A percentile compares a stretch with the other conserved stretches of the same genome.
These are phyloP conservation scores for Cyanoderma ruficeps DNA, from an alignment of 2,113 vertebrate genomes.

Conservation along the genomic window DNA sequence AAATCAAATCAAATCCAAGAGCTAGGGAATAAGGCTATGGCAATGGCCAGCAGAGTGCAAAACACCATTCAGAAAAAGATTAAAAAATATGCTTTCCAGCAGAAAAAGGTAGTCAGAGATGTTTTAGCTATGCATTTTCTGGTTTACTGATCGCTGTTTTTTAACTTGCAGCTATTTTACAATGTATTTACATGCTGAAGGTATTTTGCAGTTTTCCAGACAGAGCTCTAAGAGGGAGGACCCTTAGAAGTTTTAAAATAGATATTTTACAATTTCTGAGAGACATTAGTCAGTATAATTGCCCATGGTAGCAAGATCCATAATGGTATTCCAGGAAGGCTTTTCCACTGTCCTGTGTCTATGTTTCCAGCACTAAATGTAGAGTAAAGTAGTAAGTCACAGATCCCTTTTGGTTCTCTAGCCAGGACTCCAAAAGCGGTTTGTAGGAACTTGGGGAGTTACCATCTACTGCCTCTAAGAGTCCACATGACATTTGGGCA, in stretches of 20 bases:
- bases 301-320: background rate
- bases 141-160: background rate
- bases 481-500: background rate
- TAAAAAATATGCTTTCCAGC: background rate
- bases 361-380: background rate
- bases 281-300: background rate
- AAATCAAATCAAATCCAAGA: background rate
- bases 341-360: background rate
- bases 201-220: background rate
- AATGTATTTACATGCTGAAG: background rate
- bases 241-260: background rate
- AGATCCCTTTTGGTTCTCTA: background rate
- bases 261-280: background rate
- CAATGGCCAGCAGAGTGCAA: background rate
- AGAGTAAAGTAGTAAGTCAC: background rate
- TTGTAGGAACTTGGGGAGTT: background rate
- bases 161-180: background rate
- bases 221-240: background rate
- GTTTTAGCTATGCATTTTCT: background rate
- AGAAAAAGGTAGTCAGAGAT: background rate
- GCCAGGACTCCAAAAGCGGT: background rate
- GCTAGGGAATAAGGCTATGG: background rate
- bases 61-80: background rate
- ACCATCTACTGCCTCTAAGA: too few species aligned
- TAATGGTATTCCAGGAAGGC: background rate